Evolutionary conservation across 2,888 invertebrate species (phyloP), one percentile per base, ranked within the genome.

Genomic region (Temnothorax ravouxi): DNA sequence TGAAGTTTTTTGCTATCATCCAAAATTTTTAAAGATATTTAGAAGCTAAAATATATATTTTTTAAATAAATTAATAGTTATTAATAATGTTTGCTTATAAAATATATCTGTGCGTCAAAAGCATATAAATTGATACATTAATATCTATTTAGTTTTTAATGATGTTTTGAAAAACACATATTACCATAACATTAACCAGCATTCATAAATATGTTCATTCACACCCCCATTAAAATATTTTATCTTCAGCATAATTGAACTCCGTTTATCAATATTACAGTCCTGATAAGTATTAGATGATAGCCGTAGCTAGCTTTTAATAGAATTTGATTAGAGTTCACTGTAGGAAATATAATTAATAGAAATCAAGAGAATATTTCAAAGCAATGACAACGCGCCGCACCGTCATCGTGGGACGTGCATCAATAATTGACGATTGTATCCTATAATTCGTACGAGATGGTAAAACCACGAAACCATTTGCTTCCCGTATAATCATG

Each of bases 401-500:
- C 47, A 25, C 25, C 34, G 47, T 72, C 54, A 25, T 67, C 56
- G 62, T 59, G 81, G n/a, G 21, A 75, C n/a, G 44, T 15, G 29
- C 72, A 59, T 79, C 81, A 41, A 76, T 81, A 84, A 84, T 79
- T 79, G 75, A 50, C 67, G 34, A 79, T 79, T 74, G 52, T 56
- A 34, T 71, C 76, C 59, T 61, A 29, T 41, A 67, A 62, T 34
- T 52, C 38, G 44, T 80, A 34, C 25, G 18, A 29, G 54, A 67
- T 59, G 62, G 54, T 34, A 56, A 52, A 56, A 62, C 15, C 41
- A 52, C 69, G 62, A 18, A 69, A 72, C 56, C 59, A 71, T 82
- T 79, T 86, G 72, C 77, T 34, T 50, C 59, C 79, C 75, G 52
- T 52, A 61, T 84, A 84, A 76, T 79, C 80, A 76, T 69, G 21